Conservation (phyloP, 2,113 vertebrate species). For the Rhineura floridana region DNA sequence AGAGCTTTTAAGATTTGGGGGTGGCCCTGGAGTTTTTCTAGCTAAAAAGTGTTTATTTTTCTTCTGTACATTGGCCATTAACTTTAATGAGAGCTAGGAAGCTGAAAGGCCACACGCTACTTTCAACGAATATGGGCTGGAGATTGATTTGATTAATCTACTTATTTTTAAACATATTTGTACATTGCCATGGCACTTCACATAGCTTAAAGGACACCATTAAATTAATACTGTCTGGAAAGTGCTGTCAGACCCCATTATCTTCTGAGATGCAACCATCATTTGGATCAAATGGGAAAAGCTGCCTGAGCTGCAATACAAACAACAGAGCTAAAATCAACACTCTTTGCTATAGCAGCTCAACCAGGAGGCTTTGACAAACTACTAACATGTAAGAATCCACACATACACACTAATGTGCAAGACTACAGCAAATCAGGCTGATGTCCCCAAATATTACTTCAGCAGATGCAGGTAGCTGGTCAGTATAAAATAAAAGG, state of each 20-base stretch:
- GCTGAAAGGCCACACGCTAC: neutral
- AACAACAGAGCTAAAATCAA: slow-evolving; percentile 2
- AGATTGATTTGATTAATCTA: slow-evolving; percentile 13
- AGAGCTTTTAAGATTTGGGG: neutral
- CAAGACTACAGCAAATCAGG: slow-evolving; percentile 44
- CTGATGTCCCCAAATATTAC: slow-evolving; percentile 22
- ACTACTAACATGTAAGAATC: slow-evolving; percentile 40
- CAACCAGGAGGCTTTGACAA: slow-evolving; percentile 12
- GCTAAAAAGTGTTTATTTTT: neutral
- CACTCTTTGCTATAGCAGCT: slow-evolving; percentile 9
- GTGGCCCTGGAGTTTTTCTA: neutral
- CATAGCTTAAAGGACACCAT: slow-evolving; percentile 32
- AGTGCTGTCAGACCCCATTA: slow-evolving; percentile 42
- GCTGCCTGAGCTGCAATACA: neutral
- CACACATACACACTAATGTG: no score
- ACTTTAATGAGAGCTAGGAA: neutral
- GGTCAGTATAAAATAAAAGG: slow-evolving; percentile 33
- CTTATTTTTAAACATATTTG: slow-evolving; percentile 5
- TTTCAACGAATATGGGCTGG: slow-evolving; percentile 39
- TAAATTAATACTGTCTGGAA: slow-evolving; percentile 42
- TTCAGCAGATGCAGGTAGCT: slow-evolving; percentile 1
- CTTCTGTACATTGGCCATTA: neutral
- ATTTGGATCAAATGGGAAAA: slow-evolving; percentile 18
- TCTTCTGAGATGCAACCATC: slow-evolving; percentile 17
- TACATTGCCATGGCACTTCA: slow-evolving; percentile 26